These are phyloP conservation scores for Riparia riparia DNA, from an alignment of 2,113 vertebrate genomes.

Conservation along the genomic window DNA sequence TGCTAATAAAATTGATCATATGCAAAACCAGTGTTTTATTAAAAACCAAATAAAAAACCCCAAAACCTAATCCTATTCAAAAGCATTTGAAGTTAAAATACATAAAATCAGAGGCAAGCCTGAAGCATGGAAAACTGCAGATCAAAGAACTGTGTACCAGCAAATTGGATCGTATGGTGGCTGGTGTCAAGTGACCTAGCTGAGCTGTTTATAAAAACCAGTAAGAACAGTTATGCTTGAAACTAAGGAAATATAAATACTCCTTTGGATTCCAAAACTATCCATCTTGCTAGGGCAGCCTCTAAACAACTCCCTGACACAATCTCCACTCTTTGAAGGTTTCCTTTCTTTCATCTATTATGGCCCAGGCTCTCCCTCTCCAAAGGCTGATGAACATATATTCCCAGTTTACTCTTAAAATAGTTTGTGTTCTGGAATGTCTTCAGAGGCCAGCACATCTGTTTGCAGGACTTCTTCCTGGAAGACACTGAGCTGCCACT, in stretches of 20 bases:
- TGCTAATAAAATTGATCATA: background rate
- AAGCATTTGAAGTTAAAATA: conserved; percentile 16
- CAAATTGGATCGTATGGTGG: background rate
- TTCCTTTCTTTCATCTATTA: background rate
- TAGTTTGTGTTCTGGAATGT: background rate
- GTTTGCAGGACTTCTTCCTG: background rate
- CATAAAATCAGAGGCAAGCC: background rate
- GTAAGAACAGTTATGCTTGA: background rate
- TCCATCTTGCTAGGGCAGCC: background rate
- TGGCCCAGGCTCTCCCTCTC: background rate
- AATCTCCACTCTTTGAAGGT: background rate
- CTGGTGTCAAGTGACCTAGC: conserved; percentile 9
- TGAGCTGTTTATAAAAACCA: background rate
- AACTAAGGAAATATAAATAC: background rate
- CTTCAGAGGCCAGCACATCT: background rate
- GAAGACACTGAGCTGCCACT: background rate
- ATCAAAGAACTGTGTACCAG: background rate
- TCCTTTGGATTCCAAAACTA: conserved; percentile 6
- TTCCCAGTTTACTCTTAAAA: background rate
- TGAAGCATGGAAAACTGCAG: background rate
- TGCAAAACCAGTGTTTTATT: background rate
- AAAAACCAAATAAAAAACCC: rapidly evolving
- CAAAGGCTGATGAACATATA: background rate
- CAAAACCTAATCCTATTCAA: background rate
- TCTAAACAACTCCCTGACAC: background rate